These are phyloP conservation scores for Fundulus diaphanus DNA, from an alignment of 2,797 vertebrate species.

Conservation along the genomic window DNA sequence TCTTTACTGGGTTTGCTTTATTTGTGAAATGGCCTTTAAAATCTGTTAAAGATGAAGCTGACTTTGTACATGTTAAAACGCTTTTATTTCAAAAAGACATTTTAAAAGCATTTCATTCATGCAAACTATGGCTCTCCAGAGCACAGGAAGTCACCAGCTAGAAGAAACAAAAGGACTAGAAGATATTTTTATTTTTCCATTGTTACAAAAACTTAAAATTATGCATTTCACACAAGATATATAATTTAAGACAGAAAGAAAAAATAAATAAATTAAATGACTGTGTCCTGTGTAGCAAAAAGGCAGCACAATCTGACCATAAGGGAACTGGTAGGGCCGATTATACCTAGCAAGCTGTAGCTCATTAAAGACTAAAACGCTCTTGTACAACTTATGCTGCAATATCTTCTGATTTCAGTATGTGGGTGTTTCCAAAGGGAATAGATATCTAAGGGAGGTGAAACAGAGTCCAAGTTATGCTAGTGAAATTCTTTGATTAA, in stretches of 20 bases:
- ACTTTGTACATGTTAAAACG: not conserved
- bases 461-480: constrained; percentile 1
- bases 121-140: not conserved
- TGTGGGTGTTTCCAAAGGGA: not conserved
- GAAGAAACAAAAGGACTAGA: not conserved
- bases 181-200: not conserved
- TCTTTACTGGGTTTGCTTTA: not conserved
- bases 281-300: not conserved
- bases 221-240: too few species aligned
- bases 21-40: not conserved
- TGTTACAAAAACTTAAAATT: too few species aligned
- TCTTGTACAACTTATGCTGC: not conserved
- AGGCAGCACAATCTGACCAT: constrained; percentile 1
- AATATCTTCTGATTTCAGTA: not conserved
- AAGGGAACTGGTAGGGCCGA: not conserved
- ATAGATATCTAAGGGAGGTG: not conserved
- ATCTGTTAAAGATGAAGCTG: not conserved
- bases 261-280: too few species aligned
- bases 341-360: constrained; percentile 4
- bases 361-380: constrained; percentile 7
- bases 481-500: constrained; percentile 6
- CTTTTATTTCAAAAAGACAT: not conserved
- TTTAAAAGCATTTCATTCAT: not conserved
- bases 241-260: not conserved
- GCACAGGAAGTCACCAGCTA: not conserved